Evolutionary conservation across 2,113 vertebrate species (phyloP), one percentile per base, ranked within the genome.

Genomic region (Recurvirostra avosetta): DNA sequence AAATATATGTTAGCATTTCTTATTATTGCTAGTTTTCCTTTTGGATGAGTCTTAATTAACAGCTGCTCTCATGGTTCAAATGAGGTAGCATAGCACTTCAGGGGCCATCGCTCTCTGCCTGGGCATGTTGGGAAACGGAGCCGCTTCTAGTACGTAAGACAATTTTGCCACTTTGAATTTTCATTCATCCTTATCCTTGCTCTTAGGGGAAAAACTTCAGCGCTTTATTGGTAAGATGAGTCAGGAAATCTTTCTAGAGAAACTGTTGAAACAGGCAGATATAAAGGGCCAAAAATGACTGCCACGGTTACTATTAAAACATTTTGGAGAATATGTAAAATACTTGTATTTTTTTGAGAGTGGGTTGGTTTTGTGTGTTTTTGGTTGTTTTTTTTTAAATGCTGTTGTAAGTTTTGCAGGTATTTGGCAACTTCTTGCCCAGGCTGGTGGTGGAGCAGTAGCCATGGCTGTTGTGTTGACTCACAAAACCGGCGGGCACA

Each of bases 1-100:
- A 97, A 97, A 95, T 96, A 88, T 5, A 76, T 82, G 91, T 95
- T 97, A 96, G 90, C 86, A 56, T 96, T 95, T 86, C 82, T 96
- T 74, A 38, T 91, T 81, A 61, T 75, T 76, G 49, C 61, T 56
- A 12, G 78, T 92, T 96, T 85, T 91, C 27, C 72, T 96, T 43
- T 32, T 88, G 91, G 73, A 40, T 62, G 91, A 72, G 40, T 58
- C 70, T 65, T 96, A 84, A 85, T 95, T 88, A 92, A 73, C 70
- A 91, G 87, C 88, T 94, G 20, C 61, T 83, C 22, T 62, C 21
- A 16, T 40, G 86, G 73, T 94, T 96, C 96, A 97, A 8, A 65
- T 8, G 61, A 90, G 94, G 95, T 50, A 50, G 79, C 53, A 9
- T 2, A 91, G 80, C 82, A 72, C 93, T 95, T 43, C 74, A 76